These are phyloP conservation scores for Carettochelys insculpta DNA, from an alignment of 2,113 vertebrate species.

Conservation along the genomic window DNA sequence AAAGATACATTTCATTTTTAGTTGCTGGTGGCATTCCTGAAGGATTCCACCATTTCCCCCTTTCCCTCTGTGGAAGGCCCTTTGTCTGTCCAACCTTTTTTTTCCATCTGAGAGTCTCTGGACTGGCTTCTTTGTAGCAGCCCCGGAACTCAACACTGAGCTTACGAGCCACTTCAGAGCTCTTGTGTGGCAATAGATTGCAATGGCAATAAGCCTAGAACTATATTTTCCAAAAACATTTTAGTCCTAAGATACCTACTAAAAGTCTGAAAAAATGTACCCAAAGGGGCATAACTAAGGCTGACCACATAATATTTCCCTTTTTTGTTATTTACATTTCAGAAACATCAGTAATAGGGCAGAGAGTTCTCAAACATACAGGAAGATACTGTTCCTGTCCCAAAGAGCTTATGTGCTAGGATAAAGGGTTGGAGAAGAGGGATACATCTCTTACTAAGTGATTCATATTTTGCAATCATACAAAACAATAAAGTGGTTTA, in stretches of 20 bases:
- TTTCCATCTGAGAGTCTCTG: not conserved
- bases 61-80: not conserved
- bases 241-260: not conserved
- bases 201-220: not conserved
- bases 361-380: not conserved
- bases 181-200: not conserved
- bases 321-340: not conserved
- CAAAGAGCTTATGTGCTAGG: not conserved
- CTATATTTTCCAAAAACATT: not conserved
- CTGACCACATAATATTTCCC: not conserved
- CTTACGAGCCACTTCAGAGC: not conserved
- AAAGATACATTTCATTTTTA: not conserved
- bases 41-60: not conserved
- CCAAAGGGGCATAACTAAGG: not conserved
- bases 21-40: not conserved
- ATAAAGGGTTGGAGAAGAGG: not conserved
- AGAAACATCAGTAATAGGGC: not conserved
- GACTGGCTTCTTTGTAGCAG: not conserved
- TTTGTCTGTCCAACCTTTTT: not conserved
- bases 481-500: not conserved
- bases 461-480: not conserved
- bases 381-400: not conserved
- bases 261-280: not conserved
- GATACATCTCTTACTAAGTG: not conserved
- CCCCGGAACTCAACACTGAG: not conserved